These are phyloP conservation scores for Hassar affinis DNA, from an alignment of 2,113 vertebrate genomes.

Conservation along the genomic window DNA sequence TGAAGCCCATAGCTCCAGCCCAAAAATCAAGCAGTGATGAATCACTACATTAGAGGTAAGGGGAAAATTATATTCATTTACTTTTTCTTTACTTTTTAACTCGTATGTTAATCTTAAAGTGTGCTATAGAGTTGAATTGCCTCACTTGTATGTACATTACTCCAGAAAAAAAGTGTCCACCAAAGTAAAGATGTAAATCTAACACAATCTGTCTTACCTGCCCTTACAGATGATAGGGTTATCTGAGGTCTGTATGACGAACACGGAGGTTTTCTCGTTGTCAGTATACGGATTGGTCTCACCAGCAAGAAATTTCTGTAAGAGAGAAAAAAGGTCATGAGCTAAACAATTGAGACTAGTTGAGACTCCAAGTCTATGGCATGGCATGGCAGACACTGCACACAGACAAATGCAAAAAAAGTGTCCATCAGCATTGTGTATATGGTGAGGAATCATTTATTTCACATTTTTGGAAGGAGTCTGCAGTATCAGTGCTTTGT, in stretches of 20 bases:
- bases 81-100: neutral
- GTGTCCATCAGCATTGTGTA: neutral
- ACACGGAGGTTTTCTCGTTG: slow-evolving; percentile 40
- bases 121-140: neutral
- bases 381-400: neutral
- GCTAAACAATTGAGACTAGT: neutral
- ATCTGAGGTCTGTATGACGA: slow-evolving; percentile 36
- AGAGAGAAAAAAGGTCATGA: neutral
- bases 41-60: neutral
- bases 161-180: neutral
- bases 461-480: neutral
- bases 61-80: neutral
- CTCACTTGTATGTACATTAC: neutral
- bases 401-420: neutral
- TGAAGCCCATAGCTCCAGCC: neutral
- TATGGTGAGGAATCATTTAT: neutral
- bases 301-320: slow-evolving; percentile 6
- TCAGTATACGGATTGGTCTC: slow-evolving; percentile 29
- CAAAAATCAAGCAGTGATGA: neutral
- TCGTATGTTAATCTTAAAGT: neutral
- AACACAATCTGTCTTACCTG: slow-evolving; percentile 15
- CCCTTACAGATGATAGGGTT: slow-evolving; percentile 31
- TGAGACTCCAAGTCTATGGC: neutral
- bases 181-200: neutral
- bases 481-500: neutral